Evolutionary conservation across 2,888 invertebrate species (phyloP).

Genomic region (Antheraea yamamai): DNA sequence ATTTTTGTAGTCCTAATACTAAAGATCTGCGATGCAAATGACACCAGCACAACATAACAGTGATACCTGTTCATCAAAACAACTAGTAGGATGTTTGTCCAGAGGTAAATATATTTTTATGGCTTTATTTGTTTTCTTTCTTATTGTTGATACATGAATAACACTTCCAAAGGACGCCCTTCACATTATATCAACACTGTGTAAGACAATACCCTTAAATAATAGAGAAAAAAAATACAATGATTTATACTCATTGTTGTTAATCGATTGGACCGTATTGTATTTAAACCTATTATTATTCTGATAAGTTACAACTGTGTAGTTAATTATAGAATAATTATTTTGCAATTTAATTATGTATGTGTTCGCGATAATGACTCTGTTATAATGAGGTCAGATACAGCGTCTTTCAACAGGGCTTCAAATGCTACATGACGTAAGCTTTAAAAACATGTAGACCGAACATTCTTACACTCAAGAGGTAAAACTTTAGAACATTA

Average conservation of each 20-base stretch:
- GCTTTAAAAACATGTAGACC: too few species aligned
- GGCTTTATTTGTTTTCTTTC: not conserved
- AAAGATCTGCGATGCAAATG: not conserved
- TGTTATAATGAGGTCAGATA: too few species aligned
- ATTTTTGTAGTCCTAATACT: too few species aligned
- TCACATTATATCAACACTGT: not conserved
- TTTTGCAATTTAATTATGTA: not conserved
- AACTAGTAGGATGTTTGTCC: not conserved
- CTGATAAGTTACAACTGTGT: not conserved
- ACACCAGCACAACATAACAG: not conserved
- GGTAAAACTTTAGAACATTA: too few species aligned
- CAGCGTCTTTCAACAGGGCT: too few species aligned
- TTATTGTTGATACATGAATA: slow-evolving; percentile 4
- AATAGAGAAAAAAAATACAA: slow-evolving; percentile 19
- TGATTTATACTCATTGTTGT: not conserved
- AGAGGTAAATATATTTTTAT: not conserved
- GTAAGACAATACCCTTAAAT: slow-evolving; percentile 22
- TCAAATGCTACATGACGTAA: too few species aligned
- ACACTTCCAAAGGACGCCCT: slow-evolving; percentile 12
- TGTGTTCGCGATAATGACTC: too few species aligned
- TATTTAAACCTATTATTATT: not conserved
- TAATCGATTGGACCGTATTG: slow-evolving; percentile 3
- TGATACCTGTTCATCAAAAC: not conserved
- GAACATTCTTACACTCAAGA: too few species aligned
- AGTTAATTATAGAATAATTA: slow-evolving; percentile 1